Evolutionary conservation across 1,140 invertebrate species (phyloP), one percentile per base, ranked within the genome.

Genomic region (Calliopsis andreniformis): DNA sequence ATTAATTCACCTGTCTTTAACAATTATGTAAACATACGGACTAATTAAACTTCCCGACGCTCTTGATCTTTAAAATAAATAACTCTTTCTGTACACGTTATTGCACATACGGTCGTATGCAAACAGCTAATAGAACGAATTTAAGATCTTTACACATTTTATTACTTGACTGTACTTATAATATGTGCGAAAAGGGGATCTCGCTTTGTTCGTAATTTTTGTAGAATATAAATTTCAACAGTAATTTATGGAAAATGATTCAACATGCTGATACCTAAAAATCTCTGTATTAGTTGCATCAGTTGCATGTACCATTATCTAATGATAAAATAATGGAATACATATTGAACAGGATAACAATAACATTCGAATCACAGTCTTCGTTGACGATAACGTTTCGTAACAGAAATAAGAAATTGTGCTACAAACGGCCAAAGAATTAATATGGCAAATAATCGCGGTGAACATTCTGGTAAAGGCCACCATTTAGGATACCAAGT

Each of bases 401-500:
- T 85, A 43, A 86, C 82, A 43, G 73, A 81, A 55, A 93, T 79
- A 45, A 93, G 78, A 76, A 90, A 87, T 76, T 92, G 91, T 47
- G 92, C 93, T 32, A 94, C 43, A 79, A 95, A 94, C 23, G 94
- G 94, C 94, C 94, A 95, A 20, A 93, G 43, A 23, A 94, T 90
- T 61, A 94, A 83, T 42, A 94, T 88, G 23, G 90, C 87, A 32
- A 94, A 91, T 79, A 94, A 91, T 32, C 90, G 84, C 3, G 93
- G 92, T 1, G 93, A 93, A 62, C 94, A 93, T 68, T 93, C 90
- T 28, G 84, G 71, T 16, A 94, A 88, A 58, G 93, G 93, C 93
- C 93, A 94, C 93, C 93, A 94, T 59, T 83, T 88, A 6, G 92
- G 88, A 76, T 89, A 82, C 16, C 59, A 69, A 58, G 72, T 84